A percentile compares a stretch with the other conserved stretches of the same genome.
These are phyloP conservation scores for Digitonthophagus gazella DNA, from an alignment of 2,888 invertebrate species.

Conservation along the genomic window DNA sequence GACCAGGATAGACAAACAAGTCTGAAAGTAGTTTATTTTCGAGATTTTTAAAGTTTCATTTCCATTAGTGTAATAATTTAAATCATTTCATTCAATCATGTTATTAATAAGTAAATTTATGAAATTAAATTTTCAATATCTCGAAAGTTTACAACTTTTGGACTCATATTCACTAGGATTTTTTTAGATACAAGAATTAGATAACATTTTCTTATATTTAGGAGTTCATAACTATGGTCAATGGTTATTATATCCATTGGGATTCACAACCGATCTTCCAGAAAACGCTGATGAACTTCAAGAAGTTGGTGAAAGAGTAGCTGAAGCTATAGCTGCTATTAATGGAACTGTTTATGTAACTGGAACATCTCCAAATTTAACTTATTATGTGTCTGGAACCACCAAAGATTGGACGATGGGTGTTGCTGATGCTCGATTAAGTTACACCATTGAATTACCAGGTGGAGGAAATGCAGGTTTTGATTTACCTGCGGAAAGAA, in stretches of 20 bases:
- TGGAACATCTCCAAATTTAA: conserved; percentile 50
- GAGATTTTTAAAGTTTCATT: no score
- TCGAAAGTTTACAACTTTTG: no score
- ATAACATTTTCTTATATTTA: conserved; percentile 64
- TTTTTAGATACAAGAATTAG: conserved; percentile 53
- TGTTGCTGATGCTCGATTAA: conserved; percentile 55
- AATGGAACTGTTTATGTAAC: conserved; percentile 53
- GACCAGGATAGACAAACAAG: no score
- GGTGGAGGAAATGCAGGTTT: conserved; percentile 58
- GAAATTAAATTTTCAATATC: no score
- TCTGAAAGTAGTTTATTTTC: no score
- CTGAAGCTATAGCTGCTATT: conserved; percentile 47
- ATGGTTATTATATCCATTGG: conserved; percentile 69
- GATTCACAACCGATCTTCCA: conserved; percentile 55
- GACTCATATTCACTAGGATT: no score
- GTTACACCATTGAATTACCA: conserved; percentile 66
- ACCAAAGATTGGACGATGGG: conserved; percentile 66
- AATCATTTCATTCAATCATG: no score
- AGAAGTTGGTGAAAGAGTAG: conserved; percentile 50
- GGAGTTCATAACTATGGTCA: conserved; percentile 74
- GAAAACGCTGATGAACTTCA: conserved; percentile 53
- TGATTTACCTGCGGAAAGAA: conserved; percentile 56
- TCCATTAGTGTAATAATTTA: no score
- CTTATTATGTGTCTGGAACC: conserved; percentile 61
- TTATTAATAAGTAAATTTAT: no score